Base-by-base conservation (phyloP, 2,888 invertebrate genomes). In the Electrophaes corylata region DNA sequence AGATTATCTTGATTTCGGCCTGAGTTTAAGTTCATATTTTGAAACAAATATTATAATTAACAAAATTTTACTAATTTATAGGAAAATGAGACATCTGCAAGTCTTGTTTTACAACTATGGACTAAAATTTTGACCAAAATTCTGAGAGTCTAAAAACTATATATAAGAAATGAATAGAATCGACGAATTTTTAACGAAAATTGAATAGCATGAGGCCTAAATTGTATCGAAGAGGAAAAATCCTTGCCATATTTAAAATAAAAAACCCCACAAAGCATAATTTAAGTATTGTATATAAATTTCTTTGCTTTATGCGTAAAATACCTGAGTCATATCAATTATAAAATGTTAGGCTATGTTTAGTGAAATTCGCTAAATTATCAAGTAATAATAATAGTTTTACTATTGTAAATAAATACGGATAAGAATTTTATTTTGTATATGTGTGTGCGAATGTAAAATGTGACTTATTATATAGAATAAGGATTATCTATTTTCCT, bases 241-340 rank as follows among this genome's bases (percentile, higher is more conserved):
- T 66, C 64, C 69, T 69, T 70, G 70, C 66, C 66, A 71, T 63
- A 61, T 55, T 29, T 55, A 60, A 50, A 62, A 54, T 45, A 12
- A 54, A 60, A 60, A 47, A 19, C 49, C 46, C 60, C 62, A 61
- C 43, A 51, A 60, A 40, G 65, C 63, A 53, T 63, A 64, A 62
- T 60, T 66, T 62, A 62, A 63, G 62, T 54, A 53, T 54, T 76
- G 71, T 75, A 71, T 71, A 78, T 64, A 73, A 47, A 71, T 70
- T 73, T 66, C 48, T 59, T 66, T 74, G 70, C 73, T 78, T 75
- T 74, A 73, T 71, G 76, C 79, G 81, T 83, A 82, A 75, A 82
- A 84, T 70, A 79, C 78, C 81, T 76, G 75, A 89, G 84, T 88
- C 91, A 91, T 91, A 91, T 91, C 91, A 91, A 78, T 79, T 84